A percentile compares a stretch with the other conserved stretches of the same genome.
These are phyloP conservation scores for Cherax destructor DNA, from an alignment of 1,140 invertebrate species.

Conservation along the genomic window DNA sequence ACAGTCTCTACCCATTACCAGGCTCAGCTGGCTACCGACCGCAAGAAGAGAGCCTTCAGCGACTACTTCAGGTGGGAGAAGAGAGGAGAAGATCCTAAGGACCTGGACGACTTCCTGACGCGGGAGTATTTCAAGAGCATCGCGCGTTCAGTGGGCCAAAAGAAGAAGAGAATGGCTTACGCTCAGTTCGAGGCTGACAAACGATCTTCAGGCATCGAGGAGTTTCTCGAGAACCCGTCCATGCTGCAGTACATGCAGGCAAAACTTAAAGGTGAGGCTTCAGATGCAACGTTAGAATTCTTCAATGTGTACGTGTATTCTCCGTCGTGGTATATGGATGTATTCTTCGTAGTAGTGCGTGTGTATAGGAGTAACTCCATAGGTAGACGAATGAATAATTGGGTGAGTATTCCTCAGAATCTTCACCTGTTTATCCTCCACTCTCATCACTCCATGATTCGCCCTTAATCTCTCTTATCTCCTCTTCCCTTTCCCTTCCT, in stretches of 20 bases:
- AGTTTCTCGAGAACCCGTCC: conserved; percentile 41
- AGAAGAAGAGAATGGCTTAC: conserved; percentile 59
- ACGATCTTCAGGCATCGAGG: conserved; percentile 5
- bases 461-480: no score
- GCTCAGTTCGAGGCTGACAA: conserved; percentile 52
- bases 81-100: background rate
- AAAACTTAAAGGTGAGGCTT: conserved; percentile 42
- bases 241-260: conserved; percentile 46
- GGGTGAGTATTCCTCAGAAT: no score
- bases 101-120: conserved; percentile 39
- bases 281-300: background rate
- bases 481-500: no score
- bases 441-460: no score
- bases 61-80: conserved; percentile 61
- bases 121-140: conserved; percentile 61
- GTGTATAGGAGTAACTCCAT: no score
- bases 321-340: no score
- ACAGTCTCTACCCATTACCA: background rate
- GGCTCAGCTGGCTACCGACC: background rate
- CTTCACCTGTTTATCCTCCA: no score
- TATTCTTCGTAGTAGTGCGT: no score
- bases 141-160: conserved; percentile 42
- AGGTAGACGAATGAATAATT: no score
- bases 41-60: conserved; percentile 51
- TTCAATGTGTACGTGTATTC: background rate